phyloP scores from a whole-genome alignment of 2,888 invertebrate genomes.

The Trissoscelio sp. region DNA sequence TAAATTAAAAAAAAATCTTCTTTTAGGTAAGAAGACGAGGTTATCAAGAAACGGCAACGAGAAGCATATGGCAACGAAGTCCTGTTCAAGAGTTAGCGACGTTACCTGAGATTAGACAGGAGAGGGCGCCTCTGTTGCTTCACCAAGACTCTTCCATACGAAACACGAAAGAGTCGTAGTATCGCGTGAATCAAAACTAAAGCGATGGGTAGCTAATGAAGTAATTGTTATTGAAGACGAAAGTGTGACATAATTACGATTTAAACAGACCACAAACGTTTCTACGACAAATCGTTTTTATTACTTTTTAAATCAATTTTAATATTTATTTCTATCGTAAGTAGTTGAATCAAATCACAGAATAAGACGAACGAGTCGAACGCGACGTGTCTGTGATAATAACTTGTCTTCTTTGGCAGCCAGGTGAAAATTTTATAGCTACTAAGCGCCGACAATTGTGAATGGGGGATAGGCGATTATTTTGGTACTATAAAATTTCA shows the following conservation, averaged over 20 bases:
- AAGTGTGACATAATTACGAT: conserved; percentile 6
- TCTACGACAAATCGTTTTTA: conserved; percentile 62
- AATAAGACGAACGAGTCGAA: conserved; percentile 43
- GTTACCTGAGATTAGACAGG: conserved; percentile 80
- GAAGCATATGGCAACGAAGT: conserved; percentile 80
- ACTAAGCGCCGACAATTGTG: conserved; percentile 31
- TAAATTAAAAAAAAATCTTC: too few species aligned
- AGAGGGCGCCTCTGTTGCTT: conserved; percentile 79
- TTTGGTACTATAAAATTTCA: conserved; percentile 7
- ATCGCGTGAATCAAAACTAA: conserved; percentile 35
- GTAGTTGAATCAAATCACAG: conserved; percentile 49
- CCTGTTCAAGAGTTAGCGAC: conserved; percentile 79
- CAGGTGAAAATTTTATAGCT: conserved; percentile 41
- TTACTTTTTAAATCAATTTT: conserved; percentile 44
- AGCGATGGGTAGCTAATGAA: conserved; percentile 24
- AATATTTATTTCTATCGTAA: conserved; percentile 55
- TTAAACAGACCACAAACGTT: conserved; percentile 14
- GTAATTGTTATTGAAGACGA: conserved; percentile 1
- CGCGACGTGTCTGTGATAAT: conserved; percentile 62
- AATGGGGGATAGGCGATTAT: background rate
- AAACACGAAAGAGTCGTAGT: conserved; percentile 76
- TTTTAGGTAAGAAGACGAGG: conserved; percentile 80
- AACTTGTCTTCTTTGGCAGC: conserved; percentile 60
- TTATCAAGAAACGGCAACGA: conserved; percentile 79
- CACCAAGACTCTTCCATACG: conserved; percentile 81